Conservation (phyloP, 2,888 invertebrate genomes). For the Sicus ferrugineus region DNA sequence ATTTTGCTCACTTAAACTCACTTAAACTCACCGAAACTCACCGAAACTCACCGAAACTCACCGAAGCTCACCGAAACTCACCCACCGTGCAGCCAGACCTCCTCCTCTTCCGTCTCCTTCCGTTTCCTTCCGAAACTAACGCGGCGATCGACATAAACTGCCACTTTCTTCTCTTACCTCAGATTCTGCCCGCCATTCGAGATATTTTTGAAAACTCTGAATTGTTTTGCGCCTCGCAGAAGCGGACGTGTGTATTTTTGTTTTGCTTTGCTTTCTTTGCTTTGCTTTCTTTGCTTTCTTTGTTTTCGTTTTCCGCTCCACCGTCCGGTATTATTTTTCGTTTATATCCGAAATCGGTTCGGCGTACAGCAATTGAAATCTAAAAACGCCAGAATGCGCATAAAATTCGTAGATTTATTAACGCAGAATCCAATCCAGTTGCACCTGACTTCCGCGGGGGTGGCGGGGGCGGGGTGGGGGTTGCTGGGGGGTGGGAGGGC, state of each 20-base stretch:
- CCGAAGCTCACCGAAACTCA: too few species aligned
- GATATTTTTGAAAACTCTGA: slow-evolving; percentile 35
- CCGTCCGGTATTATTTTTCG: slow-evolving; percentile 11
- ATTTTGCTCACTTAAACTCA: too few species aligned
- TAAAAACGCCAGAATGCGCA: slow-evolving; percentile 19
- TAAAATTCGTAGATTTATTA: slow-evolving; percentile 14
- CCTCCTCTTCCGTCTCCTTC: too few species aligned
- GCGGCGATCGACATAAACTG: slow-evolving; percentile 25
- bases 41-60: too few species aligned
- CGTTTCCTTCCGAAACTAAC: slow-evolving; percentile 32
- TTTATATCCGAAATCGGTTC: slow-evolving; percentile 7
- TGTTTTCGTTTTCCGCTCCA: slow-evolving; percentile 6
- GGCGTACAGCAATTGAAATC: slow-evolving; percentile 5
- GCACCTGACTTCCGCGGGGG: slow-evolving; percentile 3
- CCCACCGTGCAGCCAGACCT: slow-evolving; percentile 35
- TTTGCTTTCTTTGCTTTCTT: not conserved
- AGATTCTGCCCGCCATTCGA: not conserved
- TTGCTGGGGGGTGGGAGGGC: not conserved
- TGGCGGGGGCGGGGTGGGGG: too few species aligned
- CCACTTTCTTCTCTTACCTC: slow-evolving; percentile 4
- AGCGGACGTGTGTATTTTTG: slow-evolving; percentile 12
- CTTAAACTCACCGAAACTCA: too few species aligned
- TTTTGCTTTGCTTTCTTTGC: not conserved
- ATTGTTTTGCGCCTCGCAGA: slow-evolving; percentile 25
- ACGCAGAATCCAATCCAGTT: slow-evolving; percentile 8